Evolutionary conservation across 2,113 vertebrate genomes (phyloP), one percentile per base, ranked within the genome.

Genomic region (Apistogramma diplotaenia): DNA sequence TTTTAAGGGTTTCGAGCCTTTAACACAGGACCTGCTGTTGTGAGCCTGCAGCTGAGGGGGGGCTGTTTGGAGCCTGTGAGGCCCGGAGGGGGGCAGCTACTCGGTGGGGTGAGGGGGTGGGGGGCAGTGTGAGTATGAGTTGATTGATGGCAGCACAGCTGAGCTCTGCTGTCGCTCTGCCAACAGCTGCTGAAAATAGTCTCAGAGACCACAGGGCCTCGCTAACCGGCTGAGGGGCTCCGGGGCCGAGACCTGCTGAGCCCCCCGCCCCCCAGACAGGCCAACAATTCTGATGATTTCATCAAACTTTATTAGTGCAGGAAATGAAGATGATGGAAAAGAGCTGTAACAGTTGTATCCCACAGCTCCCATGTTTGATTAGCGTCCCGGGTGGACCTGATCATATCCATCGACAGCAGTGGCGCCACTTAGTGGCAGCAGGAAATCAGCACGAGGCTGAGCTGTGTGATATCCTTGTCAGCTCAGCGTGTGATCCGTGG

Each of bases 121-220:
- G 67, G 5, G 75, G 55, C n/a, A 4, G 33, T 11, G 51, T 61
- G 70, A 59, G 65, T 55, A 60, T 54, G 74, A 53, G 82, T 25
- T 93, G 94, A 95, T 94, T 94, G 93, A 95, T 94, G 79, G 85
- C 56, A 51, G 84, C 88, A 93, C 95, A 95, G 93, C 94, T 95
- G 94, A 87, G 80, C 85, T 91, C 92, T 93, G 93, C 85, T 81
- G 59, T 85, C 21, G 33, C 74, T 93, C 87, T 80, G 76, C 90
- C 80, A 59, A 91, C 93, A 93, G 93, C 88, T 94, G 90, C 95
- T 94, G 83, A 88, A 95, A 95, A 95, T 94, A 95, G 93, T 92
- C 8, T 2, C 61, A 4, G 23, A 67, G 61, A 51, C 21, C 74
- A 11, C 78, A 79, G 65, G 65, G 55, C 57, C 11, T 4, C 4